Evolutionary conservation across 2,113 vertebrate genomes (phyloP).

Genomic region (Microcebus ravelobensis): DNA sequence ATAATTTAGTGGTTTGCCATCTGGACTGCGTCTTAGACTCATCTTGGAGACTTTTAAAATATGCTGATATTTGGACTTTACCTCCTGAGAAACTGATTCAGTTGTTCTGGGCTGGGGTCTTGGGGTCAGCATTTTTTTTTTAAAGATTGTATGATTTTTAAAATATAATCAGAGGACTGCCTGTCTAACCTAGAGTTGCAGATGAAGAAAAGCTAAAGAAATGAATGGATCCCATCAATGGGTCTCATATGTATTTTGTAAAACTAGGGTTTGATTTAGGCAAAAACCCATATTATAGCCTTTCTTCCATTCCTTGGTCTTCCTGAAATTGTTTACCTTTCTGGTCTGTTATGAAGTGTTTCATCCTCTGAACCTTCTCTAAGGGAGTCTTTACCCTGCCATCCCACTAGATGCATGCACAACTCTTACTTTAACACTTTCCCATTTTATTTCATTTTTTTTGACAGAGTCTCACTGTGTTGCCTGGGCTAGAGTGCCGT

Average conservation of each 20-base stretch:
- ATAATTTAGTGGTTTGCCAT: not conserved
- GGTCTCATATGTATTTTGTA: not conserved
- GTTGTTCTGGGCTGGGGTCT: not conserved
- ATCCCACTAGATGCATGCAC: not conserved
- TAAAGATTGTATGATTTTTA: not conserved
- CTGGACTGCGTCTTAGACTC: not conserved
- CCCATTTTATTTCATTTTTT: not conserved
- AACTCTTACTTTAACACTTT: not conserved
- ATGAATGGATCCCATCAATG: not conserved
- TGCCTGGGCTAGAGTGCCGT: too few relatives aligned
- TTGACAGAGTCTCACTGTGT: too few relatives aligned
- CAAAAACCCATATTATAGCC: not conserved
- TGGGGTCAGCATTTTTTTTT: not conserved
- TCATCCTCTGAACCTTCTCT: not conserved
- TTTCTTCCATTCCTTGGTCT: not conserved
- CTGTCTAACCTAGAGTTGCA: not conserved
- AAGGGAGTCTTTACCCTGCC: not conserved
- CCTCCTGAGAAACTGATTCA: not conserved
- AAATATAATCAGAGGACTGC: not conserved
- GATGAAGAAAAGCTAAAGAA: not conserved
- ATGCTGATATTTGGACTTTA: not conserved
- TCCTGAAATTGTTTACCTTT: not conserved
- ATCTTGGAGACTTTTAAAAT: not conserved
- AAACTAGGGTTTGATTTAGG: constrained; percentile 25
- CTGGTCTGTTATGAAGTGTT: not conserved